Conservation (phyloP, 2,797 vertebrate species). For the Semotilus atromaculatus region DNA sequence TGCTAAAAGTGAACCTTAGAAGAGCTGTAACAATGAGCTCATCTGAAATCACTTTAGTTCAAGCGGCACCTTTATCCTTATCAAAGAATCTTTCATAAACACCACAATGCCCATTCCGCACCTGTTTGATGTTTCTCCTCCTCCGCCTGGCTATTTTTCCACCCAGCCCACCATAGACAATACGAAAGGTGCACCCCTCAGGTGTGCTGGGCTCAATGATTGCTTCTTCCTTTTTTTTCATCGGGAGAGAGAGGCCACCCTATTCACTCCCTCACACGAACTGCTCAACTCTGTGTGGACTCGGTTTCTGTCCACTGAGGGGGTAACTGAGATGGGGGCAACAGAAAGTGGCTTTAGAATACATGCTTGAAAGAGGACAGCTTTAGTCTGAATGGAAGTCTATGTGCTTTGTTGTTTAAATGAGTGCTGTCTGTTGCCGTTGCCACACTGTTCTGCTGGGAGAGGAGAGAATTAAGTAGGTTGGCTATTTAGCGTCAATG, state of each 20-base stretch:
- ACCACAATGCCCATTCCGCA: slow-evolving; percentile 80
- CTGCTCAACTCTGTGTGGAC: slow-evolving; percentile 81
- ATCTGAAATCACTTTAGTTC: slow-evolving; percentile 77
- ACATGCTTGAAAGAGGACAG: slow-evolving; percentile 91
- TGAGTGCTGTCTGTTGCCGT: slow-evolving; percentile 93
- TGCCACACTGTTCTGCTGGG: slow-evolving; percentile 84
- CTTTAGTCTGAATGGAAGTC: slow-evolving; percentile 95
- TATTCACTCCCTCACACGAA: slow-evolving; percentile 89
- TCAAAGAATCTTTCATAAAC: slow-evolving; percentile 86
- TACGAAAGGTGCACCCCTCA: slow-evolving; percentile 88
- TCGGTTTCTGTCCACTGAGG: slow-evolving; percentile 80
- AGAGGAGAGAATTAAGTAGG: slow-evolving; percentile 87
- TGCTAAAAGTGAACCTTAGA: slow-evolving; percentile 73
- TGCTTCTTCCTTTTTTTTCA: slow-evolving; percentile 57
- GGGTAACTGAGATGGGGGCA: slow-evolving; percentile 82
- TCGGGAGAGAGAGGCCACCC: slow-evolving; percentile 79
- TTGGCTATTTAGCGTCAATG: slow-evolving; percentile 90
- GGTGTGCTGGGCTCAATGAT: slow-evolving; percentile 88
- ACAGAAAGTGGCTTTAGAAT: slow-evolving; percentile 90
- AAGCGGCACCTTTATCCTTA: slow-evolving; percentile 74
- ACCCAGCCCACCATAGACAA: slow-evolving; percentile 85
- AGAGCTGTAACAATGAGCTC: slow-evolving; percentile 80
- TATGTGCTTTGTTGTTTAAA: slow-evolving; percentile 98
- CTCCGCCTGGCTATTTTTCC: slow-evolving; percentile 84
- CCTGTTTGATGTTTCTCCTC: slow-evolving; percentile 91